phyloP scores from a whole-genome alignment of 2,797 vertebrate genomes.

The Lophius americanus region DNA sequence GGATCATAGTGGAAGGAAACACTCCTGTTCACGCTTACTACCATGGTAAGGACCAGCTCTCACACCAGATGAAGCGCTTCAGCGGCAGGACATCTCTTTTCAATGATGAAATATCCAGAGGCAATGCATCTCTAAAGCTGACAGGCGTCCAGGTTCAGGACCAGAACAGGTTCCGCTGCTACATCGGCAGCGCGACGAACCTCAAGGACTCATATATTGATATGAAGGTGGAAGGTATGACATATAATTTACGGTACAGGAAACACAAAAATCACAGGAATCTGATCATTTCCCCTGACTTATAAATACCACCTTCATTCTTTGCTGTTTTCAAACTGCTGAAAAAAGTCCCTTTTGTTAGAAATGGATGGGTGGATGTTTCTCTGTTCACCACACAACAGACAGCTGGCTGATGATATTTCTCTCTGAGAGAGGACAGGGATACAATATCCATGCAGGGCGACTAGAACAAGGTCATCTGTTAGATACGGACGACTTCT shows the following conservation, averaged over 20 bases:
- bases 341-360: no score
- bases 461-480: no score
- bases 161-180: slow-evolving; percentile 77
- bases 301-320: no score
- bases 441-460: no score
- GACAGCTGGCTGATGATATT: no score
- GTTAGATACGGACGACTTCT: no score
- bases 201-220: slow-evolving; percentile 4
- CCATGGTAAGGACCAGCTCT: slow-evolving; percentile 44
- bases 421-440: no score
- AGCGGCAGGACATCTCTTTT: slow-evolving; percentile 73
- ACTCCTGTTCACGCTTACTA: slow-evolving; percentile 69
- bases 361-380: no score
- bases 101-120: slow-evolving; percentile 55
- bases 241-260: background rate
- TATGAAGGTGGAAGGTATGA: slow-evolving; percentile 69
- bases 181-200: slow-evolving; percentile 51
- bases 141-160: slow-evolving; percentile 59
- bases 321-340: no score
- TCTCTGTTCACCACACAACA: no score
- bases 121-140: slow-evolving; percentile 80
- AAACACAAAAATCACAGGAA: background rate
- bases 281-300: no score
- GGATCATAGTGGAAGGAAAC: background rate
- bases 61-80: slow-evolving; percentile 44